phyloP scores from a whole-genome alignment of 1,140 invertebrate species.

The Drosophila yakuba region DNA sequence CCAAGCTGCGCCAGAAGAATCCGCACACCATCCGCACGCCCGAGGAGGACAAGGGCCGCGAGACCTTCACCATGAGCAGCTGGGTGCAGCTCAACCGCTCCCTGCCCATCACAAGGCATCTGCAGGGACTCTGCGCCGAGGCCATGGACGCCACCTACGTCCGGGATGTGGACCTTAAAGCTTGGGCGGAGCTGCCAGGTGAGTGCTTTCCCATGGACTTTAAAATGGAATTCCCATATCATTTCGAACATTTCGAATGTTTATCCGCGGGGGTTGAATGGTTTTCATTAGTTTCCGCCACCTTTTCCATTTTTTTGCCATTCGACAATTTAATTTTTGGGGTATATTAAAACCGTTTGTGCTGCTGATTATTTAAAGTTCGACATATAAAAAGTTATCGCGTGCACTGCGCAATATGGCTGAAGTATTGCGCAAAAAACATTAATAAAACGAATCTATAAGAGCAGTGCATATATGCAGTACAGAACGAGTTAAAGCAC shows the following conservation, averaged over 20 bases:
- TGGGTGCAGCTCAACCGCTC: conserved; percentile 89
- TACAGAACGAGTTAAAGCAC: background rate
- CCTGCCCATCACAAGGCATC: conserved; percentile 90
- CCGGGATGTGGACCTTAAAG: conserved; percentile 90
- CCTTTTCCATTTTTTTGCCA: background rate
- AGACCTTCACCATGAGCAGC: conserved; percentile 93
- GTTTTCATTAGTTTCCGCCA: too few species aligned
- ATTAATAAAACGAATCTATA: background rate
- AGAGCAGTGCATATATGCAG: background rate
- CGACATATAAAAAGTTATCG: background rate
- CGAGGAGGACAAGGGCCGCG: conserved; percentile 94
- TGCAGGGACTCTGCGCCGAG: conserved; percentile 90
- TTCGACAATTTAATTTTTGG: background rate
- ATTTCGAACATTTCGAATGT: too few species aligned
- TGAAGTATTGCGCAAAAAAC: conserved; percentile 11
- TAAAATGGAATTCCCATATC: too few species aligned
- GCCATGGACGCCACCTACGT: conserved; percentile 92
- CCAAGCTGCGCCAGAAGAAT: conserved; percentile 97
- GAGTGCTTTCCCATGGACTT: conserved; percentile 44
- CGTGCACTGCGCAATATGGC: conserved; percentile 2
- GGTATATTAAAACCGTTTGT: too few species aligned
- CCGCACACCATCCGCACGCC: conserved; percentile 92
- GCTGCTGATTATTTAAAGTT: background rate
- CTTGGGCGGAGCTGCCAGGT: conserved; percentile 92
- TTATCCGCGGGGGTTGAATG: too few species aligned